Evolutionary conservation across 2,888 invertebrate genomes (phyloP), one percentile per base, ranked within the genome.

Genomic region (Apocheima hispidaria): DNA sequence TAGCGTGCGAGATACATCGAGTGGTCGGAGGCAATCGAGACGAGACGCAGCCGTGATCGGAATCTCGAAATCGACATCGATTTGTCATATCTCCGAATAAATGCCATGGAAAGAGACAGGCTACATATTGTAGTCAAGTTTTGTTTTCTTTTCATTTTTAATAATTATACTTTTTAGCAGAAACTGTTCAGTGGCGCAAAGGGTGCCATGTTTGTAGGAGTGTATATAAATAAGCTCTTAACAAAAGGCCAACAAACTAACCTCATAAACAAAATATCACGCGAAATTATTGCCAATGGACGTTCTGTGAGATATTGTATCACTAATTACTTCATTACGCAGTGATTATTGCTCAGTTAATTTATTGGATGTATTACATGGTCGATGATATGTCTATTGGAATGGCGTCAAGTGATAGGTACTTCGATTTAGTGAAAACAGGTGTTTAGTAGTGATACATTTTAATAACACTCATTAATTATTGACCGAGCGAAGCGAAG

Each of bases 251-350:
- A 12, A 18, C 10, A 30, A 46, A 46, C 12, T 50, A 26, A 16
- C 12, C 10, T n/a, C 33, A 43, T 53, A 43, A 52, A 53, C 43
- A 43, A 33, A 43, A 30, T 35, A 53, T 23, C 6, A 23, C 33
- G 2, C 21, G 5, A 9, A 10, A 18, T 20, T n/a, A 16, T 21
- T 23, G 21, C 5, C n/a, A n/a, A 46, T 33, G 14, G 46, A 18
- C 30, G 16, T 46, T 30, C 30, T 30, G 2, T 41, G 40, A 49
- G 48, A 38, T 48, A 41, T 33, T 56, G 23, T 56, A 7, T 6
- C 7, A 35, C 23, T 57, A 58, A 51, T 46, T 18, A 38, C 46
- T 59, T 46, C 40, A 59, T 59, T 58, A 58, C 26, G 12, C 35
- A 2, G 23, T 40, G 56, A 43, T 57, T 50, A 57, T 57, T 49